A percentile compares a stretch with the other conserved stretches of the same genome.
These are phyloP conservation scores for Onychostoma macrolepis DNA, from an alignment of 2,113 vertebrate species.

Conservation along the genomic window DNA sequence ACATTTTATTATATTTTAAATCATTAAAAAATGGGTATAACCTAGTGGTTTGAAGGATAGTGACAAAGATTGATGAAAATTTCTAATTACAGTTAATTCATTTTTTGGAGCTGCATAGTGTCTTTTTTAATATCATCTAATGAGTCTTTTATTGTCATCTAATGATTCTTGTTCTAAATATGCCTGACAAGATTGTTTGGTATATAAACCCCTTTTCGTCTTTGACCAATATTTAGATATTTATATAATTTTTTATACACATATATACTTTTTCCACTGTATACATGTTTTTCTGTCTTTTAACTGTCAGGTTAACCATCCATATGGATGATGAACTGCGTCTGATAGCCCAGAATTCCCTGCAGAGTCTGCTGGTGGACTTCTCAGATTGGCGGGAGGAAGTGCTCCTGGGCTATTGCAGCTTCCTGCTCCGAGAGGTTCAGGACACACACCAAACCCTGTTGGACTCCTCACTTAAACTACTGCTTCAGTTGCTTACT, in stretches of 20 bases:
- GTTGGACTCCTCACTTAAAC: constrained; percentile 91
- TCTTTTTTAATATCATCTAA: not conserved
- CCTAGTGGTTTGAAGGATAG: not conserved
- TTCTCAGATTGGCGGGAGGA: constrained; percentile 98
- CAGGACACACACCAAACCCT: constrained; percentile 92
- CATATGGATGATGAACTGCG: constrained; percentile 99
- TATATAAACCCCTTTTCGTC: too few relatives aligned
- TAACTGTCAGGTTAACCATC: constrained; percentile 85
- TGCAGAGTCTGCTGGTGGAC: constrained; percentile 94
- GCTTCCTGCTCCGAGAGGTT: constrained; percentile 93
- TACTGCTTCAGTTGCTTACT: constrained; percentile 93
- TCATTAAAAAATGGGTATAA: not conserved
- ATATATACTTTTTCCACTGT: not conserved
- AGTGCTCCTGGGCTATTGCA: constrained; percentile 93
- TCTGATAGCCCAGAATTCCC: constrained; percentile 95
- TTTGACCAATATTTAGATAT: too few relatives aligned
- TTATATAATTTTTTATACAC: too few relatives aligned
- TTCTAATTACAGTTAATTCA: not conserved
- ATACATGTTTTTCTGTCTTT: not conserved
- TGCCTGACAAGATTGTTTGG: too few relatives aligned
- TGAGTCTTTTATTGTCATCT: too few relatives aligned
- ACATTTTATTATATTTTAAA: not conserved
- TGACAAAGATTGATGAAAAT: not conserved
- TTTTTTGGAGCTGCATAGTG: not conserved
- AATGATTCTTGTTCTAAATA: too few relatives aligned